phyloP scores from a whole-genome alignment of 2,113 vertebrate genomes.

The Elaphurus davidianus region DNA sequence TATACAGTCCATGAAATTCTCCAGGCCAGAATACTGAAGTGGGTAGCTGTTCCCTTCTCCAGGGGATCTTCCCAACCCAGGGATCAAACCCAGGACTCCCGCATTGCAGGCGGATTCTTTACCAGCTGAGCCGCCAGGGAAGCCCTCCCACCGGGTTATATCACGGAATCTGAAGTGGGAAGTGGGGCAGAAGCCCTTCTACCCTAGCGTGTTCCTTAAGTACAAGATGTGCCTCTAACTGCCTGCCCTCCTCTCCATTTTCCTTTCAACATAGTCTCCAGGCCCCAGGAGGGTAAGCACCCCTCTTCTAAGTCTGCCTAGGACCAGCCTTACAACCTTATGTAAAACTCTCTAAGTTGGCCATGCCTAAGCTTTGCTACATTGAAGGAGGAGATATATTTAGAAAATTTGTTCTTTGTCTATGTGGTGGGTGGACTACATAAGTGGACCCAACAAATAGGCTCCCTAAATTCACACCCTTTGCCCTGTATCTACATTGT shows the following conservation, averaged over 20 bases:
- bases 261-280: neutral
- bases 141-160: neutral
- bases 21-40: neutral
- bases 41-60: neutral
- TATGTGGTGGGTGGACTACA: neutral
- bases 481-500: neutral
- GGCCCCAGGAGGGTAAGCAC: neutral
- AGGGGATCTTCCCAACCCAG: neutral
- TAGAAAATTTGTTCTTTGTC: neutral
- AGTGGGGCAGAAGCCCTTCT: neutral
- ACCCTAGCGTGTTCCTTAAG: neutral
- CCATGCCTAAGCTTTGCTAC: neutral
- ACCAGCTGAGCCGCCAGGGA: neutral
- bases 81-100: neutral
- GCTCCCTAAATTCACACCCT: neutral
- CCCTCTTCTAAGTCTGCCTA: neutral
- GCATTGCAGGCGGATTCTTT: neutral
- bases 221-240: accelerated
- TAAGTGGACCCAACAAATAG: neutral
- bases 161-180: neutral
- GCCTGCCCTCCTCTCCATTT: neutral
- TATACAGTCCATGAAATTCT: neutral
- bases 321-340: neutral
- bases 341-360: neutral
- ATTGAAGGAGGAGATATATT: neutral